phyloP scores from a whole-genome alignment of 2,888 invertebrate species.

The Embidobia sp. region DNA sequence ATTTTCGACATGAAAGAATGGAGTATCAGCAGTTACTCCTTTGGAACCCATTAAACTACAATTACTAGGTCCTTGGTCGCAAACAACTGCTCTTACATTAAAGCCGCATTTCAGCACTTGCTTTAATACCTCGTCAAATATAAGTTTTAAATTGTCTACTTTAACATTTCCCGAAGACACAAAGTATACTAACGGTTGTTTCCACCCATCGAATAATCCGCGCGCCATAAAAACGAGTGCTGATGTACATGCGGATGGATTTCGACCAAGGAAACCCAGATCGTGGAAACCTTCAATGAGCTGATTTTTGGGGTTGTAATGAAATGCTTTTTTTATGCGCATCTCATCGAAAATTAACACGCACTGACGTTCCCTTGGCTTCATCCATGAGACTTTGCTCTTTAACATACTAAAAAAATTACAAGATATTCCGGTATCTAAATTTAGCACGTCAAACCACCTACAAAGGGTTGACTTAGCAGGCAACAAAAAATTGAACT shows the following conservation, averaged over 20 bases:
- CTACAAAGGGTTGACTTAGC: neutral
- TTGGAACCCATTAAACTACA: neutral
- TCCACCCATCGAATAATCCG: constrained; percentile 10
- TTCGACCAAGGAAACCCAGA: constrained; percentile 1
- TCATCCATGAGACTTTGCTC: neutral
- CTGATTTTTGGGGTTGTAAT: constrained; percentile 8
- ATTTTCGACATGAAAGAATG: neutral
- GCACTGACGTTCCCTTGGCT: neutral
- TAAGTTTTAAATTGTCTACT: neutral
- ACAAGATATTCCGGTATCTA: neutral
- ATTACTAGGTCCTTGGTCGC: neutral
- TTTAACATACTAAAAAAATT: neutral
- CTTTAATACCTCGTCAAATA: neutral
- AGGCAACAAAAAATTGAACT: neutral
- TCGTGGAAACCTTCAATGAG: constrained; percentile 15
- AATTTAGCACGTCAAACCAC: neutral
- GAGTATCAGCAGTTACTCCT: neutral
- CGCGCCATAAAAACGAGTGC: constrained; percentile 14
- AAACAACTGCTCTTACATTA: neutral
- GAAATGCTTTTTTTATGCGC: constrained; percentile 13
- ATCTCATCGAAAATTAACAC: constrained; percentile 23
- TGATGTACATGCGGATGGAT: too few species aligned
- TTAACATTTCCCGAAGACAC: neutral
- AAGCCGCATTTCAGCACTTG: neutral
- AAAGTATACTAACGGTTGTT: constrained; percentile 12